These are phyloP conservation scores for Erpobdella octoculata DNA, from an alignment of 2,888 invertebrate genomes.

Conservation along the genomic window DNA sequence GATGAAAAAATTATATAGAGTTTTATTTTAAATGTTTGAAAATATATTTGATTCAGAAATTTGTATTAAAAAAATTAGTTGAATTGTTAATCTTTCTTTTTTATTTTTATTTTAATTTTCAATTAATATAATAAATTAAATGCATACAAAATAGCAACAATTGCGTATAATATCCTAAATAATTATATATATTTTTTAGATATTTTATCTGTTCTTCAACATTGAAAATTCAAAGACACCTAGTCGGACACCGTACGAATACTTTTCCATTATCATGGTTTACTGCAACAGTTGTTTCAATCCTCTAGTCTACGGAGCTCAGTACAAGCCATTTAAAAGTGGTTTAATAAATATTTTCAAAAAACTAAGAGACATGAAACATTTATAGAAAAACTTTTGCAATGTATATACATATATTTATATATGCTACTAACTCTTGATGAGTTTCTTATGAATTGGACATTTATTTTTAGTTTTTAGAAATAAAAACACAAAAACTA, in stretches of 20 bases:
- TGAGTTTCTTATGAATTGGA: too few species aligned
- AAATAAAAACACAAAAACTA: too few species aligned
- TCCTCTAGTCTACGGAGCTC: neutral
- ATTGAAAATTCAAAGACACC: neutral
- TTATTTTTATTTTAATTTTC: neutral
- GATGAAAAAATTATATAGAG: too few species aligned
- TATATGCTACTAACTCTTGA: too few species aligned
- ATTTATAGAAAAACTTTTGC: too few species aligned
- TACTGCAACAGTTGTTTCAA: neutral
- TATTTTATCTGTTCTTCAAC: neutral
- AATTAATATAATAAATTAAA: neutral
- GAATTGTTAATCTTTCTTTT: neutral
- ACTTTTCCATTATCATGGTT: neutral
- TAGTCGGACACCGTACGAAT: neutral
- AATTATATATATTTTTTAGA: neutral
- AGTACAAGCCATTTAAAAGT: neutral
- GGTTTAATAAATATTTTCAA: neutral
- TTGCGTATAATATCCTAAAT: neutral
- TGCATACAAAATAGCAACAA: neutral
- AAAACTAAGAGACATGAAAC: neutral
- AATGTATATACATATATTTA: too few species aligned
- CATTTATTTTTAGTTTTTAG: too few species aligned
- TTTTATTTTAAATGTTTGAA: too few species aligned
- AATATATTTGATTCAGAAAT: too few species aligned
- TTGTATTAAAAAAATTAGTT: neutral